Base-by-base conservation (phyloP, 1,140 invertebrate genomes). In the Stratiolaelaps scimitus region DNA sequence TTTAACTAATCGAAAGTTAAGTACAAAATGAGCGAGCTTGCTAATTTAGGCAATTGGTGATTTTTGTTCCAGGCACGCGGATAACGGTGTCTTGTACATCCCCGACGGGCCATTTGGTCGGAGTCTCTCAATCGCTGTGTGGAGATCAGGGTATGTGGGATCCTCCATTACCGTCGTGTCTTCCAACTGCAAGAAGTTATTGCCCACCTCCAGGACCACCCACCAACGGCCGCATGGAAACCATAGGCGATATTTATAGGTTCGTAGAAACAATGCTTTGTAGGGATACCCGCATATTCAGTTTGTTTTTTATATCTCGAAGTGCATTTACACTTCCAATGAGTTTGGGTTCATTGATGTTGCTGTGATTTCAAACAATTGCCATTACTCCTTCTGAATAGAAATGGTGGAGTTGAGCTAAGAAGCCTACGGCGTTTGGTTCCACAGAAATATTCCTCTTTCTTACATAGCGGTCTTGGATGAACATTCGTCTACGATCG, bases 181-280 rank as follows among this genome's bases (percentile, higher is more conserved):
- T 34, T 26, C 26, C 4, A 2, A 17, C 53, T 23, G 26, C 15
- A 26, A 60, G 34, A 60, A 26, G 2, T 23, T 60, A 60, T 26
- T 60, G 53, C 10, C 53, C 23, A 1, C 15, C 53, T 26, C 26
- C 53, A 34, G 15, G 15, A 60, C 20, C 53, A 2, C 13, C 53
- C 20, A 26, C 17, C 53, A 34, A 29, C 17, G 13, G 20, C 26
- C 26, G 26, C 6, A 26, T 34, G 19, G 26, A 48, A 34, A 26
- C 2, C 23, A 60, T 29, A 17, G 53, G 53, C 53, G 26, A 60
- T 17, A 60, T 60, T 23, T 60, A 60, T 34, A 60, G 53, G 53
- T 48, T 4, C 7, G 47, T 48, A 4, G 15, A 48, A 28, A 23
- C 28, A 23, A 23, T 15, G 20, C 47, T 45, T 45, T 45, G 44